Percentiles rank a stretch among this genome's conserved stretches.
Evolutionary conservation across 2,888 invertebrate species (phyloP).

Genomic region (Stenchaetothrips biformis): DNA sequence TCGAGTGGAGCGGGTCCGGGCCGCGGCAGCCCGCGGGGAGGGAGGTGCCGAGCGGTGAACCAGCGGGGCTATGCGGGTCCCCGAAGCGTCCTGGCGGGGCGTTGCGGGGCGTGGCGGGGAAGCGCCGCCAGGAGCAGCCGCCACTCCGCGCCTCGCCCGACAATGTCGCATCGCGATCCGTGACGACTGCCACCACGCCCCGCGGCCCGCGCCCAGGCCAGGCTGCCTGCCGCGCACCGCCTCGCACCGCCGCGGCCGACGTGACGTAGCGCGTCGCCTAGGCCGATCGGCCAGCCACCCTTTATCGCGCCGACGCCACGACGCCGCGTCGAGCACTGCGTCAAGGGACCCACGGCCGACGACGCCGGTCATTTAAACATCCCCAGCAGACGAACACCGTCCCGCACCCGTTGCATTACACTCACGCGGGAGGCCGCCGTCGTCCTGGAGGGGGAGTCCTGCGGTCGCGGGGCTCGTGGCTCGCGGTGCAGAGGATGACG

Average conservation of each 20-base stretch:
- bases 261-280: neutral
- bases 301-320: neutral
- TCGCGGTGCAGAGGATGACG: no score
- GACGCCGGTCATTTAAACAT: neutral
- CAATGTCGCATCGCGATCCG: constrained; percentile 17
- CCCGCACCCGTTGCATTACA: neutral
- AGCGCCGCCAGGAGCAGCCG: neutral
- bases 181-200: neutral
- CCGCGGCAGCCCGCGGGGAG: neutral
- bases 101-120: neutral
- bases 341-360: neutral
- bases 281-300: neutral
- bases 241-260: neutral
- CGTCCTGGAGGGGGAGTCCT: neutral
- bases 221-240: neutral
- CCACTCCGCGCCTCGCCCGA: neutral
- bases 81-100: neutral
- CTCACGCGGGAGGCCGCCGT: neutral
- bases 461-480: neutral
- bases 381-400: neutral
- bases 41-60: constrained; percentile 4
- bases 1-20: neutral
- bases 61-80: neutral
- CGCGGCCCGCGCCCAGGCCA: neutral
- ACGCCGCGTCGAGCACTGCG: neutral